Evolutionary conservation across 2,113 vertebrate species (phyloP).

Genomic region (human (Homo sapiens)): GRCh38 chr19:57010501-57011000

Average conservation of each 20-base stretch:
- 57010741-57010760: conserved; percentile 58
- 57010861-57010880: neutral
- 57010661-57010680: neutral
- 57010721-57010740: neutral
- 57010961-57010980: neutral
- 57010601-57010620: neutral
- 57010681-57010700: neutral
- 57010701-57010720: neutral
- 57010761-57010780: neutral
- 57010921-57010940: neutral
- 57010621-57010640: fast-evolving
- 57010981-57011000: neutral
- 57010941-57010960: neutral
- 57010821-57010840: neutral
- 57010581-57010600: neutral
- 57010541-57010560: neutral
- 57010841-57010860: neutral
- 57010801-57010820: neutral
- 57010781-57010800: neutral
- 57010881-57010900: neutral
- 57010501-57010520: neutral
- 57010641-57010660: neutral
- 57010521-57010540: neutral
- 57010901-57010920: neutral
- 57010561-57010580: neutral